phyloP scores from a whole-genome alignment of 2,888 invertebrate species.

The Drosophila bunnanda region DNA sequence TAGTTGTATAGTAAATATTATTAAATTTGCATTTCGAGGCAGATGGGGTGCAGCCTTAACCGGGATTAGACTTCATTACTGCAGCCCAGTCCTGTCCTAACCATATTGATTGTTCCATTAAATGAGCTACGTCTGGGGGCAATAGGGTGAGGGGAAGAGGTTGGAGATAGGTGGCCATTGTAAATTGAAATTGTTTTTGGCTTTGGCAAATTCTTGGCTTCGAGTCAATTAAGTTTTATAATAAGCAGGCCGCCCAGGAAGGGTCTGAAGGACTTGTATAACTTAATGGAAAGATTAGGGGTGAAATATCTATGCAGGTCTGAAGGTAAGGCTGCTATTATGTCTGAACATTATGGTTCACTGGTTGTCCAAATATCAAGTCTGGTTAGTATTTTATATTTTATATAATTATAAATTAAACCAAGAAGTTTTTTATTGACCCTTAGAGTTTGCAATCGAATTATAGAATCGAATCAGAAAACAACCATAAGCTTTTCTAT shows the following conservation, averaged over 20 bases:
- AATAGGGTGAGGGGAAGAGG: neutral
- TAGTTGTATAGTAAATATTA: constrained; percentile 77
- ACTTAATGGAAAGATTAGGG: constrained; percentile 32
- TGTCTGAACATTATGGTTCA: neutral
- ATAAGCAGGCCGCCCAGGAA: constrained; percentile 38
- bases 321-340: neutral
- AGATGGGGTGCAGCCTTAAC: constrained; percentile 59
- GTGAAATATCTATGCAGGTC: constrained; percentile 18
- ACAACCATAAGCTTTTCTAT: no score
- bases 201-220: constrained; percentile 61
- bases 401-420: neutral
- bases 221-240: constrained; percentile 72
- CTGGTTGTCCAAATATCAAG: neutral
- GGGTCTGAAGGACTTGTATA: constrained; percentile 30
- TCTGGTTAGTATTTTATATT: neutral
- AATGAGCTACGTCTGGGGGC: constrained; percentile 62
- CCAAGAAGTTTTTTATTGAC: no score
- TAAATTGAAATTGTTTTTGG: constrained; percentile 76
- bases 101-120: constrained; percentile 71
- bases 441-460: no score
- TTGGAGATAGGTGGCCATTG: constrained; percentile 20
- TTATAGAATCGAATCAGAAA: no score
- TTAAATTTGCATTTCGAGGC: constrained; percentile 71
- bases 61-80: constrained; percentile 78
- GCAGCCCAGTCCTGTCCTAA: constrained; percentile 37